Percentiles rank a stretch among this genome's conserved stretches.
phyloP scores from a whole-genome alignment of 2,888 invertebrate genomes.

The Brachyptera putata region DNA sequence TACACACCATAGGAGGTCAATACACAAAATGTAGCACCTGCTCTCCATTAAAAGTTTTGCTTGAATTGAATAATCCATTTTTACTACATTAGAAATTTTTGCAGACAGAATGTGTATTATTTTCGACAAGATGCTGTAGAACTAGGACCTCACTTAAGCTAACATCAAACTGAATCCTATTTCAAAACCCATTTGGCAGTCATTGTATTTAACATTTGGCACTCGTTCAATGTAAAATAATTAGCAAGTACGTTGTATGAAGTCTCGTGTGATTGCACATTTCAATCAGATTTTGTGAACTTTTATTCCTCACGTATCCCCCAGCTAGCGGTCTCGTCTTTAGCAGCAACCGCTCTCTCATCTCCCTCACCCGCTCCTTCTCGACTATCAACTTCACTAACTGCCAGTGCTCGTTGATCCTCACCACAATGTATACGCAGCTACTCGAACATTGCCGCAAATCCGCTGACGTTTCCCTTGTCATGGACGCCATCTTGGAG shows the following conservation, averaged over 20 bases:
- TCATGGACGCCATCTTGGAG: constrained; percentile 54
- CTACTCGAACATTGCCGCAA: constrained; percentile 57
- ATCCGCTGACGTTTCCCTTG: constrained; percentile 51
- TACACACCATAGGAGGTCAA: no score
- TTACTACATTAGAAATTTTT: no score
- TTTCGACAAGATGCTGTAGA: no score
- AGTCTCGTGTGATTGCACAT: neutral
- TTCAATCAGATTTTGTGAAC: neutral
- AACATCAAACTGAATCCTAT: no score
- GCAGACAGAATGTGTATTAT: no score
- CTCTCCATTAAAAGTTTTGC: no score
- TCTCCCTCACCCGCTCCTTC: constrained; percentile 17
- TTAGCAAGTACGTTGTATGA: neutral
- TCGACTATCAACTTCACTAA: constrained; percentile 47
- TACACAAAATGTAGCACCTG: no score
- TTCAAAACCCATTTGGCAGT: no score
- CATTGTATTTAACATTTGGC: no score
- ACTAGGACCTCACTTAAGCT: no score
- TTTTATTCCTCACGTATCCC: neutral
- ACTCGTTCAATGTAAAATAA: no score
- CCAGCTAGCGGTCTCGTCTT: neutral
- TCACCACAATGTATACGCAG: constrained; percentile 55
- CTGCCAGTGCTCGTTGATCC: constrained; percentile 57
- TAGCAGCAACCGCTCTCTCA: neutral
- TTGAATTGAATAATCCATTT: no score